Percentiles rank a stretch among this genome's conserved stretches.
These are phyloP conservation scores for Hydrotaea diabolus DNA, from an alignment of 2,888 invertebrate species.

Conservation along the genomic window DNA sequence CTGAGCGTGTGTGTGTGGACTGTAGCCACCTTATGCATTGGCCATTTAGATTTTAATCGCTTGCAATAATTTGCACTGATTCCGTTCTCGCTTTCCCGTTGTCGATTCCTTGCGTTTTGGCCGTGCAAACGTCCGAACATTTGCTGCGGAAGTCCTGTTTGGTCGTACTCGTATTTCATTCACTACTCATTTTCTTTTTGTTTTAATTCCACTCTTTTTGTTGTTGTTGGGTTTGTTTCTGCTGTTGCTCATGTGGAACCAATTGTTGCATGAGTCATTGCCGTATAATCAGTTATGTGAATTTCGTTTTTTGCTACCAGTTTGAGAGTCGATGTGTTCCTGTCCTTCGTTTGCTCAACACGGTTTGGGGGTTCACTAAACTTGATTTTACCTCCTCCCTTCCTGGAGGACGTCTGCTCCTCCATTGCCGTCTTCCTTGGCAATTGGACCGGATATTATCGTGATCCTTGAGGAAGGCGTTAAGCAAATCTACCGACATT, in stretches of 20 bases:
- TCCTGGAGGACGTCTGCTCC: neutral
- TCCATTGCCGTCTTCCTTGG: neutral
- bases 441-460: constrained; percentile 60
- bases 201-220: neutral
- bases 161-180: constrained; percentile 19
- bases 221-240: no score
- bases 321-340: constrained; percentile 45
- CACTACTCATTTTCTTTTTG: neutral
- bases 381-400: constrained; percentile 46
- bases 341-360: constrained; percentile 4
- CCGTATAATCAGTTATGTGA: constrained; percentile 59
- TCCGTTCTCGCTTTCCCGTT: constrained; percentile 52
- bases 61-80: constrained; percentile 66
- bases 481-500: constrained; percentile 56
- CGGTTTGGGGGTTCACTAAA: constrained; percentile 57
- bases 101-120: constrained; percentile 33
- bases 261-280: constrained; percentile 67
- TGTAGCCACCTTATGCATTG: constrained; percentile 61
- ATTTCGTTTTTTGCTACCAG: constrained; percentile 12
- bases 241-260: constrained; percentile 60
- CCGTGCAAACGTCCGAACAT: constrained; percentile 41
- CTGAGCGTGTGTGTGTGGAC: constrained; percentile 6
- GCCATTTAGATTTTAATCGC: constrained; percentile 67
- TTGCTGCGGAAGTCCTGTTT: constrained; percentile 63
- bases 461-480: constrained; percentile 63